A percentile compares a stretch with the other conserved stretches of the same genome.
phyloP scores from a whole-genome alignment of 2,113 vertebrate genomes.

The Micronycteris hirsuta region DNA sequence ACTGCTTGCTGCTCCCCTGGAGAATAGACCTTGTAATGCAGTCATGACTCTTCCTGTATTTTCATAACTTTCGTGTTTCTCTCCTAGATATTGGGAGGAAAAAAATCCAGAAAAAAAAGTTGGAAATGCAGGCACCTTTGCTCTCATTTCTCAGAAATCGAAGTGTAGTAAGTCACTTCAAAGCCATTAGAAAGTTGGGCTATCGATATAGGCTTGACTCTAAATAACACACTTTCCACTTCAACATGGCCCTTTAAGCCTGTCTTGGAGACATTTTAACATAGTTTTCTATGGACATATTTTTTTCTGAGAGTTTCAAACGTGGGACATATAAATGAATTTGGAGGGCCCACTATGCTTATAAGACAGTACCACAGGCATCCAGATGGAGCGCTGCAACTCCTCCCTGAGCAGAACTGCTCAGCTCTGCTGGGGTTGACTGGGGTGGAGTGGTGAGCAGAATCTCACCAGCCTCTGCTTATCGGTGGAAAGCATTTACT shows the following conservation, averaged over 20 bases:
- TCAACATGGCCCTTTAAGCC: not conserved
- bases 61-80: not conserved
- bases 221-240: not conserved
- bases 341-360: not conserved
- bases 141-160: not conserved
- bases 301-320: not conserved
- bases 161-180: not conserved
- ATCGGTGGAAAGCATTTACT: not conserved
- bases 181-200: not conserved
- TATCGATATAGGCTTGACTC: not conserved
- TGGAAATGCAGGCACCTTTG: not conserved
- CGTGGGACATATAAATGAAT: not conserved
- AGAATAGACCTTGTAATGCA: too few relatives aligned
- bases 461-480: not conserved
- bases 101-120: not conserved
- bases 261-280: not conserved
- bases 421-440: not conserved
- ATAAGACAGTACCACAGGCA: not conserved
- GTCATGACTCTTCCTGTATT: not conserved
- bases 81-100: not conserved
- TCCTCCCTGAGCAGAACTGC: not conserved
- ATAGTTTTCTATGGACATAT: not conserved
- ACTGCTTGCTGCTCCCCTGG: not conserved
- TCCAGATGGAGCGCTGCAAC: not conserved
- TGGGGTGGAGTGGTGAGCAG: not conserved